A percentile compares a stretch with the other conserved stretches of the same genome.
Evolutionary conservation across 2,113 vertebrate species (phyloP).

Genomic region (Mohoua ochrocephala): DNA sequence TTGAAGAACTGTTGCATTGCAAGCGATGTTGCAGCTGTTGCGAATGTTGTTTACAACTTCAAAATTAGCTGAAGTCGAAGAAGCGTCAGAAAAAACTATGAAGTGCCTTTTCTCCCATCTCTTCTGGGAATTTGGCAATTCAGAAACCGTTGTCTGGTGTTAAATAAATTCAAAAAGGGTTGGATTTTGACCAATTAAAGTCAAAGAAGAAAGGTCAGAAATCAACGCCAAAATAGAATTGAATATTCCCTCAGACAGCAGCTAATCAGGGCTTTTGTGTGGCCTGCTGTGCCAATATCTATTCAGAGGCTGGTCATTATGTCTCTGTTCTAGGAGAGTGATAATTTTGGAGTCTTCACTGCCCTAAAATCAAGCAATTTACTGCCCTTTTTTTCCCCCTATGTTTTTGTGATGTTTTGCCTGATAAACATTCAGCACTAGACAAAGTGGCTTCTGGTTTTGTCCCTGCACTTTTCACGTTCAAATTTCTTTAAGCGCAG

Average conservation of each 20-base stretch:
- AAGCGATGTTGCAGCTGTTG: not conserved
- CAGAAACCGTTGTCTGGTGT: not conserved
- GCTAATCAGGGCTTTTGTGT: slow-evolving; percentile 54
- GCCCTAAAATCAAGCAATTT: slow-evolving; percentile 50
- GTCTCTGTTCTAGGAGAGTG: slow-evolving; percentile 26
- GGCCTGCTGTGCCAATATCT: slow-evolving; percentile 60
- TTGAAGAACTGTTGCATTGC: not conserved
- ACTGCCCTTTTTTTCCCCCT: not conserved
- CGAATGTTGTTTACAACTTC: not conserved
- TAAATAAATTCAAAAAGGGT: not conserved
- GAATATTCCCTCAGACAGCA: not conserved
- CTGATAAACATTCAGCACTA: not conserved
- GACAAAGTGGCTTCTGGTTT: slow-evolving; percentile 4
- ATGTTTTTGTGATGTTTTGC: slow-evolving; percentile 13
- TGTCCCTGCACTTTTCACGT: not conserved
- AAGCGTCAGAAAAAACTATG: not conserved
- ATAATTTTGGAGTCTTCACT: slow-evolving; percentile 50
- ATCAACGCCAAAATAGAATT: slow-evolving; percentile 27
- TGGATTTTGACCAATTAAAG: not conserved
- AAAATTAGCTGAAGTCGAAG: not conserved
- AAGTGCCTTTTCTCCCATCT: not conserved
- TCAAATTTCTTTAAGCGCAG: not conserved
- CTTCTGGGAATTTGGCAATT: not conserved
- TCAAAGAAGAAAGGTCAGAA: slow-evolving; percentile 38
- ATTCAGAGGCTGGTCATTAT: slow-evolving; percentile 50